A percentile compares a stretch with the other conserved stretches of the same genome.
These are phyloP conservation scores for Gymnoscopelus braueri DNA, from an alignment of 2,797 vertebrate species.

Conservation along the genomic window DNA sequence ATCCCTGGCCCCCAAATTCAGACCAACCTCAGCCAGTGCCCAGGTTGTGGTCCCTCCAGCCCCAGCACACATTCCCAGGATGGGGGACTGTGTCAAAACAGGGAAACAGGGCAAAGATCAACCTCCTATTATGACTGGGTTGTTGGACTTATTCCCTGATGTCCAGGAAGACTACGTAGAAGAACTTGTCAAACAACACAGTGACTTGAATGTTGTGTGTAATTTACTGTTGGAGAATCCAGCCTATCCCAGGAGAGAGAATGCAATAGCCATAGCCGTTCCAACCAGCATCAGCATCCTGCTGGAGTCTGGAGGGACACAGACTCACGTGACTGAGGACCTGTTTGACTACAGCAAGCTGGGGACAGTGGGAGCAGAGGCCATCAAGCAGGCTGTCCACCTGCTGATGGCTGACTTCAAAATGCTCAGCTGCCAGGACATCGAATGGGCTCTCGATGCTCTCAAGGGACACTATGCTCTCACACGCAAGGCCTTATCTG, in stretches of 20 bases:
- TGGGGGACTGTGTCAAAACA: conserved; percentile 73
- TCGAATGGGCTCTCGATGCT: too few species aligned
- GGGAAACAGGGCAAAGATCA: conserved; percentile 43
- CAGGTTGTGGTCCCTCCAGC: background rate
- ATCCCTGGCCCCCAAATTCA: background rate
- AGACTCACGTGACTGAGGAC: conserved; percentile 44
- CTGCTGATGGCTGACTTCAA: too few species aligned
- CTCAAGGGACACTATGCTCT: too few species aligned
- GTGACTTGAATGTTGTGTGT: conserved; percentile 78
- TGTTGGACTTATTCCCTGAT: conserved; percentile 88
- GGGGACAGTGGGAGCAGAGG: too few species aligned
- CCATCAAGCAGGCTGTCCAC: too few species aligned
- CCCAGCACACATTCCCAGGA: background rate
- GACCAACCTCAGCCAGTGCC: background rate
- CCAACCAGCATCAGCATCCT: conserved; percentile 86
- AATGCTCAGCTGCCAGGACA: too few species aligned
- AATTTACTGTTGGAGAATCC: conserved; percentile 90
- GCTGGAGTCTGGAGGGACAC: conserved; percentile 82
- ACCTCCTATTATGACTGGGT: too few species aligned
- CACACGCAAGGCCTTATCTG: too few species aligned
- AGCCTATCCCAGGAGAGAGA: conserved; percentile 88
- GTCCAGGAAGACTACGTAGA: conserved; percentile 84
- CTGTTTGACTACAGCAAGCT: too few species aligned
- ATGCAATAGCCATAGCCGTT: conserved; percentile 80
- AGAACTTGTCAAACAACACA: conserved; percentile 78